phyloP scores from a whole-genome alignment of 2,113 vertebrate species.

The Salvelinus fontinalis region DNA sequence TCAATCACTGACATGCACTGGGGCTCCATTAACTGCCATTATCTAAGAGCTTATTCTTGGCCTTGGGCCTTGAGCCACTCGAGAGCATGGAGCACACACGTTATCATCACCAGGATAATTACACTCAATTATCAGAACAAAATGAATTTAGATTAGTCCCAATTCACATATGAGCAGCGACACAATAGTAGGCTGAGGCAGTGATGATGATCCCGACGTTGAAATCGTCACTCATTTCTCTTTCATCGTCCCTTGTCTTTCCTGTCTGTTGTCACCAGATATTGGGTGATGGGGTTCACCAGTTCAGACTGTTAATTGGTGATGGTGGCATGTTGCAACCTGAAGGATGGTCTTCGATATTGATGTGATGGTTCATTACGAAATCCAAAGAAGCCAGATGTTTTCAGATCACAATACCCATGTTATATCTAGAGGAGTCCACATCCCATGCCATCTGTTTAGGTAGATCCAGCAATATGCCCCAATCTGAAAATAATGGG shows the following conservation, averaged over 20 bases:
- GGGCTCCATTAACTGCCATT: neutral
- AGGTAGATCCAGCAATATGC: no score
- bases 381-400: no score
- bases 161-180: slow-evolving; percentile 32
- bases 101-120: neutral
- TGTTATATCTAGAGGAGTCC: no score
- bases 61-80: neutral
- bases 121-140: slow-evolving; percentile 25
- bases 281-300: neutral
- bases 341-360: neutral
- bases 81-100: neutral
- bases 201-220: slow-evolving; percentile 6
- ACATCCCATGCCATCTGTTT: no score
- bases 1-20: slow-evolving; percentile 6
- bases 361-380: neutral
- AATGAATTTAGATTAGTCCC: slow-evolving; percentile 34
- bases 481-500: neutral
- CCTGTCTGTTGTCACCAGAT: neutral
- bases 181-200: slow-evolving; percentile 12
- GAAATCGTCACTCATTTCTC: slow-evolving; percentile 24
- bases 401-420: no score
- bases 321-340: neutral
- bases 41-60: slow-evolving; percentile 19
- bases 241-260: neutral
- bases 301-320: neutral